phyloP scores from a whole-genome alignment of 2,888 invertebrate species.

The Leptodirus hochenwartii region DNA sequence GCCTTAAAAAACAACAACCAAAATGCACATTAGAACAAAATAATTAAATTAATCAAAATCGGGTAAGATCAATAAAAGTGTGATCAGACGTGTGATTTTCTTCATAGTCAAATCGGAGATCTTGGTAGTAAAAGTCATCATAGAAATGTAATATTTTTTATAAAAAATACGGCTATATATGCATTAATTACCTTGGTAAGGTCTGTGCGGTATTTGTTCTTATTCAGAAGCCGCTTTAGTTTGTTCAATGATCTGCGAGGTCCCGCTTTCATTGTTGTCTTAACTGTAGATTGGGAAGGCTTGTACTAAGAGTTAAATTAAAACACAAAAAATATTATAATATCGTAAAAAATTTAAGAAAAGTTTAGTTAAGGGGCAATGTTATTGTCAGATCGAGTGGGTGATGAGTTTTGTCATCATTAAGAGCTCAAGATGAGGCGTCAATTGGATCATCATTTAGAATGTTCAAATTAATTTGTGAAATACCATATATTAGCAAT shows the following conservation, averaged over 20 bases:
- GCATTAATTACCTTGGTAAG: constrained; percentile 45
- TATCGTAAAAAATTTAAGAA: constrained; percentile 5
- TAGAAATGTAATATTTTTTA: constrained; percentile 9
- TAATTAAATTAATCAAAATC: constrained; percentile 8
- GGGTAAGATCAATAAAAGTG: constrained; percentile 10
- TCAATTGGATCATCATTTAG: constrained; percentile 3
- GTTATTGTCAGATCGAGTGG: constrained; percentile 14
- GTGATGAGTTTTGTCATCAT: constrained; percentile 17
- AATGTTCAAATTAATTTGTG: not conserved
- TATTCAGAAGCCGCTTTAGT: constrained; percentile 60
- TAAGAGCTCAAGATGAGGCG: constrained; percentile 12
- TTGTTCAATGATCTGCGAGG: constrained; percentile 74
- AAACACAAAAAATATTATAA: constrained; percentile 7
- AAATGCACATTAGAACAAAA: constrained; percentile 9
- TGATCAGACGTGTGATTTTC: constrained; percentile 15
- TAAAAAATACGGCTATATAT: no score
- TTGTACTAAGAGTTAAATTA: constrained; percentile 34
- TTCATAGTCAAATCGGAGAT: constrained; percentile 22
- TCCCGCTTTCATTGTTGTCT: constrained; percentile 73
- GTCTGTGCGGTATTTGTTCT: constrained; percentile 77
- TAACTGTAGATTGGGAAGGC: constrained; percentile 57
- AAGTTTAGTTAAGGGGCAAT: constrained; percentile 1
- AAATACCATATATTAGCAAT: not conserved
- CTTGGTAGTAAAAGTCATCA: constrained; percentile 22
- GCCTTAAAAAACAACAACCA: constrained; percentile 36